These are phyloP conservation scores for Tragulus kanchil DNA, from an alignment of 2,113 vertebrate genomes.

Conservation along the genomic window DNA sequence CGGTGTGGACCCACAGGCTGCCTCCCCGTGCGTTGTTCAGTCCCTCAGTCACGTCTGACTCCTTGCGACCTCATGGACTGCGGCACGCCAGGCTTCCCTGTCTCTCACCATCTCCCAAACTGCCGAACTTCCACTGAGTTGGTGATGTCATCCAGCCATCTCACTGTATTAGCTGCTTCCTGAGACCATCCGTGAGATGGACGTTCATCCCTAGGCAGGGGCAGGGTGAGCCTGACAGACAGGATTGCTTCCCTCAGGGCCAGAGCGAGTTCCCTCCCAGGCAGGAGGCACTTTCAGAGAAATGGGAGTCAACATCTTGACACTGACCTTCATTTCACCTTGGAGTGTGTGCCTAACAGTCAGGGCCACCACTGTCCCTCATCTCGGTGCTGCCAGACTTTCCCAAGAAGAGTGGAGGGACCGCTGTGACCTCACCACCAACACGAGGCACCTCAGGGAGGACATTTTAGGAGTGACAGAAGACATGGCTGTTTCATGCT, in stretches of 20 bases:
- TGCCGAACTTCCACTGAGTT: neutral
- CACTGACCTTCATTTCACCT: neutral
- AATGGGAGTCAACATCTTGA: fast-evolving
- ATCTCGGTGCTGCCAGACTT: fast-evolving
- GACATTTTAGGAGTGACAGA: fast-evolving
- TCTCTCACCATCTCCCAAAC: neutral
- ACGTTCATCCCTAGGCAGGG: fast-evolving
- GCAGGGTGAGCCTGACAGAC: fast-evolving
- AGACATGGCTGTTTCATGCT: neutral
- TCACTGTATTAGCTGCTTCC: neutral
- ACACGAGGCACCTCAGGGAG: fast-evolving
- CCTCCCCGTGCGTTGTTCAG: neutral
- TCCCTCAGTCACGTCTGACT: neutral
- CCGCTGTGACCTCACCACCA: fast-evolving
- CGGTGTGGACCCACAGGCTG: fast-evolving
- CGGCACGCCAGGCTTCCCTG: neutral
- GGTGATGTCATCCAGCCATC: neutral
- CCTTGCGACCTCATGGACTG: neutral
- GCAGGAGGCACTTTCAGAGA: fast-evolving
- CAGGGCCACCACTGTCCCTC: fast-evolving
- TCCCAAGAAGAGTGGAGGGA: fast-evolving
- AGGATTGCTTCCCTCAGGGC: fast-evolving
- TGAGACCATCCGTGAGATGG: fast-evolving
- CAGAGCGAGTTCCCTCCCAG: fast-evolving
- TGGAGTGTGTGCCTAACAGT: fast-evolving